Base-by-base conservation (phyloP, 2,888 invertebrate genomes). In the Heliconius sara region DNA sequence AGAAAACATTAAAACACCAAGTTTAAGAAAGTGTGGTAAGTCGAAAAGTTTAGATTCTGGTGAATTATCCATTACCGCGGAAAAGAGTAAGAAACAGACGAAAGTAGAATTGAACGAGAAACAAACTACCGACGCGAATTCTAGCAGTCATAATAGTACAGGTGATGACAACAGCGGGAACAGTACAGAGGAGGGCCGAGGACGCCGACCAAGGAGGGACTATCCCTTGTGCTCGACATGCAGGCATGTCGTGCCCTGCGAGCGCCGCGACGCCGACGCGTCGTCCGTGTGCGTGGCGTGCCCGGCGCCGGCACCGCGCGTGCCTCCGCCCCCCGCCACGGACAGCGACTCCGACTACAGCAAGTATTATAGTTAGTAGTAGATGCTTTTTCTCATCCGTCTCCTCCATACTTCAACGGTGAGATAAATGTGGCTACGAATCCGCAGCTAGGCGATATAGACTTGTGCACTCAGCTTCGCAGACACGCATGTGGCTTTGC, bases 11-110 rank as follows among this genome's bases (percentile, higher is more conserved):
- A 91, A 88, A 84, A 90, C 91, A 22, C 96, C 96, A 0, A 95
- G 96, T 80, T 91, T 97, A 70, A 96, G 96, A 80, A 96, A 96
- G 83, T 97, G 97, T 85, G 97, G 97, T 0, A 97, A 98, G 89
- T 98, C 98, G 0, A 97, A 97, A 85, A 98, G 98, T 86, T 94
- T 98, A 66, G 98, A 98, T 89, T 98, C 98, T 0, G 97, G 98
- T 86, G 98, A 98, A 88, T 95, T 98, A 85, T 96, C 97, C 72
- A 96, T 96, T 10, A 94, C 95, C 57, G 94, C 93, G 63, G 95
- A 96, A n/a, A 90, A 89, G 84, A 93, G 93, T 22, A 89, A 88
- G 80, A 85, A 88, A 74, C 88, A 85, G 76, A 83, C 86, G 9
- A 85, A 87, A 52, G 79, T 84, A 13, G 88, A 89, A 25, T 67